Conservation (phyloP, 2,797 vertebrate species). For the Cirrhinus molitorella region DNA sequence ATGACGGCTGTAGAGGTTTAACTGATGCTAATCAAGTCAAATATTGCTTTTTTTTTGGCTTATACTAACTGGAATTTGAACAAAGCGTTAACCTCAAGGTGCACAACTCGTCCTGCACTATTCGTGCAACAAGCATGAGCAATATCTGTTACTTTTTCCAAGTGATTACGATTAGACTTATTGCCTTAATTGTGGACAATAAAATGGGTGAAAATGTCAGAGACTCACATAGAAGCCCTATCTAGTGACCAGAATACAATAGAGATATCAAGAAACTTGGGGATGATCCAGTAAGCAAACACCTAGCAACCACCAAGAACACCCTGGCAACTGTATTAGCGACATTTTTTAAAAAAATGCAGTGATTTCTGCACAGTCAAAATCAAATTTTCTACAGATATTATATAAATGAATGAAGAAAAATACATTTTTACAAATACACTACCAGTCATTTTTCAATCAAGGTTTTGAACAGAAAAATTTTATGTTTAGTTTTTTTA, state of each 20-base stretch:
- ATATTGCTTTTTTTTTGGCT: background rate
- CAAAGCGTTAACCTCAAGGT: background rate
- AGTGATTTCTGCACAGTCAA: background rate
- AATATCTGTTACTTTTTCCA: background rate
- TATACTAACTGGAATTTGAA: background rate
- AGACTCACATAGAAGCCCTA: background rate
- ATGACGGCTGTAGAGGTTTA: background rate
- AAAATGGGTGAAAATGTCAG: background rate
- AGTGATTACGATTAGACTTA: background rate
- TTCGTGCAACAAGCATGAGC: background rate
- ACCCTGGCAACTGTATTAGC: background rate
- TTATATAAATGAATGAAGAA: background rate
- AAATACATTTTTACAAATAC: too few relatives aligned
- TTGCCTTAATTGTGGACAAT: background rate
- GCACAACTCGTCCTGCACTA: background rate
- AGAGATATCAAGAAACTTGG: conserved; percentile 1
- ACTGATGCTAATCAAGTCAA: background rate
- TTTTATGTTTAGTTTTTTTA: too few relatives aligned
- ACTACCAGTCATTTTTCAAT: too few relatives aligned
- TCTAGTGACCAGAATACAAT: background rate
- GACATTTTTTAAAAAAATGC: background rate
- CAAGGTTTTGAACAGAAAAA: too few relatives aligned
- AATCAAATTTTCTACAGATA: background rate
- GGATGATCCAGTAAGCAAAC: background rate
- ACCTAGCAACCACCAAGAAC: background rate